Percentiles rank a stretch among this genome's conserved stretches.
phyloP scores from a whole-genome alignment of 2,888 invertebrate species.

The Platycheirus albimanus region DNA sequence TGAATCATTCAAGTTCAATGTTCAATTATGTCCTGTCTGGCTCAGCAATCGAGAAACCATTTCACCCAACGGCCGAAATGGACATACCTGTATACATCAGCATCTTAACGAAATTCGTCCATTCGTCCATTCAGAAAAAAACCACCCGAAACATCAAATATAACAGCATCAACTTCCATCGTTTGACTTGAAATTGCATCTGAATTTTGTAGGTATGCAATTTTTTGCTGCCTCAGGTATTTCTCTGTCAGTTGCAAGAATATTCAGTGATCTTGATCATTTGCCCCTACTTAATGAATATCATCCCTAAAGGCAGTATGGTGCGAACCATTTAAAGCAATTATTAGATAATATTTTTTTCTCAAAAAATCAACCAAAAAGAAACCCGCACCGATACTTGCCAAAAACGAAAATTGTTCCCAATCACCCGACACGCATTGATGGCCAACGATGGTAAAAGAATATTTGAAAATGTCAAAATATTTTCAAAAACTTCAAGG shows the following conservation, averaged over 20 bases:
- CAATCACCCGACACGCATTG: constrained; percentile 47
- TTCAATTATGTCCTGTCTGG: constrained; percentile 45
- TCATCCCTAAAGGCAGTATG: constrained; percentile 36
- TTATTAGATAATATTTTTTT: constrained; percentile 40
- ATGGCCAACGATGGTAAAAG: neutral
- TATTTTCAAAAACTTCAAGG: constrained; percentile 61
- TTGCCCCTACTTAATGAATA: constrained; percentile 57
- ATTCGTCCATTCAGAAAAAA: too few species aligned
- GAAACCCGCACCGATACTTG: constrained; percentile 14
- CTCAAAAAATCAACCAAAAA: constrained; percentile 1
- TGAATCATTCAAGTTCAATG: constrained; percentile 50
- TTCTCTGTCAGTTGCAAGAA: constrained; percentile 62
- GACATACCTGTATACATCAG: neutral
- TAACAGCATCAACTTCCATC: neutral
- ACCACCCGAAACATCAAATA: neutral
- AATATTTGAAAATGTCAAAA: constrained; percentile 60
- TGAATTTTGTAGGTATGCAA: constrained; percentile 34
- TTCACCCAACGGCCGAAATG: constrained; percentile 21
- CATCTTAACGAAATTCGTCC: neutral
- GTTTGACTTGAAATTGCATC: constrained; percentile 59
- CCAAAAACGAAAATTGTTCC: constrained; percentile 31
- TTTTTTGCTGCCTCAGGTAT: constrained; percentile 54
- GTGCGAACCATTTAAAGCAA: constrained; percentile 25
- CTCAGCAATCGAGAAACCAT: neutral
- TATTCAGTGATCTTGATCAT: constrained; percentile 68